Conservation (phyloP, 2,113 vertebrate genomes). For the Spilogale gracilis region DNA sequence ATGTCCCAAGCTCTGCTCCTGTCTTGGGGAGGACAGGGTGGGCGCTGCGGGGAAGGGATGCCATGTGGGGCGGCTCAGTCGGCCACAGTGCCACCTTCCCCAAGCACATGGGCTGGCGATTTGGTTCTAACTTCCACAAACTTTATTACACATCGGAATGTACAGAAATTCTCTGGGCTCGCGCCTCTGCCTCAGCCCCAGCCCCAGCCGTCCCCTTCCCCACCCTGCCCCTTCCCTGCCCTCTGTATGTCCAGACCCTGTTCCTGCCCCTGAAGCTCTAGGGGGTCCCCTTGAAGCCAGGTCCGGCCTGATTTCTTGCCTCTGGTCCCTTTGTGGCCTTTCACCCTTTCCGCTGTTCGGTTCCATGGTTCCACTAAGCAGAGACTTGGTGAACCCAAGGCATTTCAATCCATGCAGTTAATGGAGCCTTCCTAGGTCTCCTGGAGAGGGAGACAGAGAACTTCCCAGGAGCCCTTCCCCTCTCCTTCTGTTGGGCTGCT, state of each 20-base stretch:
- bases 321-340: neutral
- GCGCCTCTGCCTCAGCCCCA: neutral
- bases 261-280: neutral
- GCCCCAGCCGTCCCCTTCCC: neutral
- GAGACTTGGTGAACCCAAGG: neutral
- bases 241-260: neutral
- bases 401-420: neutral
- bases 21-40: constrained; percentile 35
- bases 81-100: neutral
- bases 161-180: neutral
- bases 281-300: neutral
- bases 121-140: neutral
- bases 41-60: neutral
- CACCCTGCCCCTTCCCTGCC: neutral
- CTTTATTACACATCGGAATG: neutral
- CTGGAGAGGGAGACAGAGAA: neutral
- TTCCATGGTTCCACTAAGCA: neutral
- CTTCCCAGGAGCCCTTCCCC: neutral
- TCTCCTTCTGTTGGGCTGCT: neutral
- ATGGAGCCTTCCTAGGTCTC: neutral
- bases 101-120: neutral
- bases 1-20: constrained; percentile 31
- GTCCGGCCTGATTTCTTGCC: neutral
- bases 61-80: neutral
- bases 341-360: neutral